Evolutionary conservation across 2,797 vertebrate species (phyloP).

Genomic region (Rhinophrynus dorsalis): DNA sequence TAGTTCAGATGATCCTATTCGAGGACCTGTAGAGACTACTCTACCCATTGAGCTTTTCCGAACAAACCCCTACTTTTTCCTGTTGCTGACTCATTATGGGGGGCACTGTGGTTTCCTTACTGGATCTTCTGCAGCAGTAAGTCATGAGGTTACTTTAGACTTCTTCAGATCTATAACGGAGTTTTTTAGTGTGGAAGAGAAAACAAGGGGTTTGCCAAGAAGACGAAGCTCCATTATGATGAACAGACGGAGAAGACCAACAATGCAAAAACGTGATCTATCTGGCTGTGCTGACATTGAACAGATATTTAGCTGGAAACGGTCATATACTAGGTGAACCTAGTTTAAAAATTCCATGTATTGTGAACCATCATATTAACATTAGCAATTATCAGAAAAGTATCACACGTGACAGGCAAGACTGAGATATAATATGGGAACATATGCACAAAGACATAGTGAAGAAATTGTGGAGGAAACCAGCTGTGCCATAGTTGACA

Average conservation of each 20-base stretch:
- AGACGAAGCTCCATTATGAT: slow-evolving; percentile 21
- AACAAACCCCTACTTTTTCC: slow-evolving; percentile 83
- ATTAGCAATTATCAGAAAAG: no score
- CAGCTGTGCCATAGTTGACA: no score
- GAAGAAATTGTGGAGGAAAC: no score
- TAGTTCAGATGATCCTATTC: slow-evolving; percentile 80
- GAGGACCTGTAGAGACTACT: slow-evolving; percentile 63
- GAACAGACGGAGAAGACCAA: slow-evolving; percentile 46
- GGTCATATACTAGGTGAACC: slow-evolving; percentile 80
- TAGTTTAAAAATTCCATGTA: background rate
- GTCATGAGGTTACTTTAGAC: slow-evolving; percentile 75
- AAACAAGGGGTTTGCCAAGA: slow-evolving; percentile 52
- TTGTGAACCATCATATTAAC: background rate
- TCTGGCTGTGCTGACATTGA: slow-evolving; percentile 35
- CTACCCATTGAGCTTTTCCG: slow-evolving; percentile 78
- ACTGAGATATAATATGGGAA: no score
- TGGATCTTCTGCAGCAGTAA: slow-evolving; percentile 65
- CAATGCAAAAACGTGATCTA: slow-evolving; percentile 52
- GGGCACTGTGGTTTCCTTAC: slow-evolving; percentile 83
- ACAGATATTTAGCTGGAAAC: slow-evolving; percentile 79
- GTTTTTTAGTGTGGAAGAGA: slow-evolving; percentile 77
- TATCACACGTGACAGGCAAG: no score
- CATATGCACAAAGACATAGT: no score
- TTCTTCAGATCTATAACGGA: slow-evolving; percentile 76
- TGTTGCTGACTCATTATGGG: slow-evolving; percentile 75